Evolutionary conservation across 2,888 invertebrate species (phyloP), one percentile per base, ranked within the genome.

Genomic region (Calliphora vomitoria): DNA sequence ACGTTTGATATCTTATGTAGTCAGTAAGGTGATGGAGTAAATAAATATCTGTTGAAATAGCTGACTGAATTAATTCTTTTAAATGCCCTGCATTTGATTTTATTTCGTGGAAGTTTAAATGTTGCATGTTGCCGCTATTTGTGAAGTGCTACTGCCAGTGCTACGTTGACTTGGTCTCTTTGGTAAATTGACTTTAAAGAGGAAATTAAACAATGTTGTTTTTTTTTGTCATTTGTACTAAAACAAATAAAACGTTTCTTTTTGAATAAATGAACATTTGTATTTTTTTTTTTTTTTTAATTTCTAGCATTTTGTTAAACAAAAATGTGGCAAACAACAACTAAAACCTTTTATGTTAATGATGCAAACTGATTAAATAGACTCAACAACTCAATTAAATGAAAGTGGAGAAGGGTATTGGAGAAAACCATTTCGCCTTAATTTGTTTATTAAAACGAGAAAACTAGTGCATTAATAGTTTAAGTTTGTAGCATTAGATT

Each of bases 241-340:
- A 31, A 31, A 25, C 31, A 60, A 60, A 15, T 60, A 31, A 25
- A 55, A 55, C 20, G 55, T 60, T 60, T 31, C 20, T 55, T 55
- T 55, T 20, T 55, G 8, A 55, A 55, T 55, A 55, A 55, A 55
- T n/a, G n/a, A 13, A 50, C n/a, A 4, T 55, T 6, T n/a, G 50
- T 18, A 1, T 3, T 18, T 0, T 13, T 3, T 18, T 0, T 13
- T 60, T 60, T 11, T 10, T 55, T 10, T 20, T 44, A 44, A 20
- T 55, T 55, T 55, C 55, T 55, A 18, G 55, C 6, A 60, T 60
- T 60, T 60, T 31, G 31, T 60, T 60, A 60, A 55, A 55, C 18
- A 18, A 55, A 55, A 8, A 20, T 18, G 18, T 6, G 0, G 10
- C 31, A 60, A 58, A 15, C 15, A 15, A 31, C 60, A 60, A 60